phyloP scores from a whole-genome alignment of 1,140 invertebrate genomes.

The Rhopalosiphum padi region DNA sequence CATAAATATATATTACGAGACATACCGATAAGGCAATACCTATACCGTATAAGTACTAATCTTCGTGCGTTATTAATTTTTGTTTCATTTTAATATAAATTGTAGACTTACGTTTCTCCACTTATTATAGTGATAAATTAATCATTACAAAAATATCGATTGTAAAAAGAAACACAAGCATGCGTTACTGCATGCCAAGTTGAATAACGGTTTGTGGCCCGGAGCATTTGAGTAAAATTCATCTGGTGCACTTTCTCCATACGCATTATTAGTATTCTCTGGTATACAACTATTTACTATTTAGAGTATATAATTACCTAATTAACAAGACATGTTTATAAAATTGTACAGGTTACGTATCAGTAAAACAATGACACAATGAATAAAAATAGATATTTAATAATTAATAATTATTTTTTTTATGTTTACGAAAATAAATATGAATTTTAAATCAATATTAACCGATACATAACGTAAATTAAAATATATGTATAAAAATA shows the following conservation, averaged over 20 bases:
- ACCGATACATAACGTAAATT: not conserved
- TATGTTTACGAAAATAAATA: not conserved
- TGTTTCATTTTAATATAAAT: slow-evolving; percentile 9
- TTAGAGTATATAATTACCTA: slow-evolving; percentile 10
- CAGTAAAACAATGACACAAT: not conserved
- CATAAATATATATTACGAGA: not conserved
- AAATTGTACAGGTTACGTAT: not conserved
- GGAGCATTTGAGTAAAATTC: slow-evolving; percentile 38
- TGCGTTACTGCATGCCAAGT: slow-evolving; percentile 2
- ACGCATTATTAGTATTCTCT: slow-evolving; percentile 23
- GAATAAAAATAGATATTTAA: not conserved
- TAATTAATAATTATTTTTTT: not conserved
- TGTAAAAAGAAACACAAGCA: slow-evolving; percentile 37
- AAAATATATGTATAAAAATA: not conserved
- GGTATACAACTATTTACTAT: not conserved
- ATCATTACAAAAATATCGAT: slow-evolving; percentile 29
- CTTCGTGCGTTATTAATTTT: not conserved
- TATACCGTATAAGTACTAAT: not conserved
- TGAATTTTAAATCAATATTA: not conserved
- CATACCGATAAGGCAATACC: not conserved
- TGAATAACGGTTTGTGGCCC: slow-evolving; percentile 41
- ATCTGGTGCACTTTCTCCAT: slow-evolving; percentile 45
- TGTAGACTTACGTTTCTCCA: not conserved
- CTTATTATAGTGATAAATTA: not conserved
- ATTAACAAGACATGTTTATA: slow-evolving; percentile 1